Percentiles rank a stretch among this genome's conserved stretches.
These are phyloP conservation scores for Orchesellides sinensis DNA, from an alignment of 2,888 invertebrate genomes.

Conservation along the genomic window DNA sequence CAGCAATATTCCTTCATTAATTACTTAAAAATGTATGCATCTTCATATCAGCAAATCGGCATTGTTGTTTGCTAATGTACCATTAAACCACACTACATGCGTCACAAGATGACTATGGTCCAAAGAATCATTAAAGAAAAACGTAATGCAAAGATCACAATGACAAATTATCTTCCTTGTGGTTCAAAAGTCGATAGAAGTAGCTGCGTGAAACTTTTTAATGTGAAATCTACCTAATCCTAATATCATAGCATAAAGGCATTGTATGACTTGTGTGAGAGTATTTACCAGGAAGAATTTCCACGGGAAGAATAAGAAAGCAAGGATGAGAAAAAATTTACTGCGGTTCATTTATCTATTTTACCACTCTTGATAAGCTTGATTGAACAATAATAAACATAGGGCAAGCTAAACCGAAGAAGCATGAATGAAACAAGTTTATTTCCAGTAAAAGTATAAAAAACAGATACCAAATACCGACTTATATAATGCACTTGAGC, in stretches of 20 bases:
- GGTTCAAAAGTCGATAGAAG: constrained; percentile 4
- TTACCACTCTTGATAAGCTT: constrained; percentile 24
- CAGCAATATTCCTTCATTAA: no score
- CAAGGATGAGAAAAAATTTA: not conserved
- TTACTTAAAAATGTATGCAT: no score
- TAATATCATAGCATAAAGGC: not conserved
- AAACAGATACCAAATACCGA: not conserved
- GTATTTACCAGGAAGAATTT: constrained; percentile 17
- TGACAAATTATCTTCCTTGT: constrained; percentile 34
- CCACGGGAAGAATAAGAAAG: constrained; percentile 24
- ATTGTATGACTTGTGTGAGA: not conserved
- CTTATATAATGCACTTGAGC: not conserved
- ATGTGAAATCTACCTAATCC: not conserved
- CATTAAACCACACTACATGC: no score
- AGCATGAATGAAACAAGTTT: constrained; percentile 13
- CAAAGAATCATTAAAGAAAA: no score
- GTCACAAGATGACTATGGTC: no score
- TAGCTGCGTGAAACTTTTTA: not conserved
- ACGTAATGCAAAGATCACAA: not conserved
- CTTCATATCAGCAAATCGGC: no score
- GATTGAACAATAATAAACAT: constrained; percentile 30
- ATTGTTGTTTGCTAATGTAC: no score
- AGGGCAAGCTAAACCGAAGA: not conserved
- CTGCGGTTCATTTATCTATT: constrained; percentile 9
- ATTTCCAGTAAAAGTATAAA: not conserved